Evolutionary conservation across 2,113 vertebrate genomes (phyloP), one percentile per base, ranked within the genome.

Genomic region (Antechinus stuartii): DNA sequence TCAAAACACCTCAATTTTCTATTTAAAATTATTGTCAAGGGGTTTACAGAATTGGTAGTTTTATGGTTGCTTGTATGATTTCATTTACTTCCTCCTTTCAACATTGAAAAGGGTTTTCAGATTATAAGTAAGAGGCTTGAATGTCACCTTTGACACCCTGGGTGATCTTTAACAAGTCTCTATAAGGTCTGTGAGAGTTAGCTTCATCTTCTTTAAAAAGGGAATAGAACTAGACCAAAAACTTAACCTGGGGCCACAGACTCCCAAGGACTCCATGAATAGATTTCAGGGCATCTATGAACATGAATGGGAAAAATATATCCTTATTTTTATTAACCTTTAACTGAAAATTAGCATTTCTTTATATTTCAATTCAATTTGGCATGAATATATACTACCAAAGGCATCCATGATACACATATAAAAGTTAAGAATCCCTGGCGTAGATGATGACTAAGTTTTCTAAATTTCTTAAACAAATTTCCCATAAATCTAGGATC

Each of bases 1-100:
- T 50, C 49, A 90, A 90, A 90, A 52, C 49, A 90, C 46, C 47
- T 90, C 90, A 90, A 90, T 52, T 90, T 90, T 90, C 90, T 90
- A 50, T 50, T 49, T 90, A 90, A 90, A 90, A 90, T 49, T 90
- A 49, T 14, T 5, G 90, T 50, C 46, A 52, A 90, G 47, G 47
- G 68, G 16, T 6, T 90, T 52, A 50, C 68, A 84, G n/a, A 49
- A 90, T 30, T 52, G 90, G 11, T 90, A 90, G 46, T 90, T 52
- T 50, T 90, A 49, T 50, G 10, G 27, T 90, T 50, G 47, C 14
- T 90, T 50, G 10, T 27, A 42, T 84, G 68, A 84, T 84, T 84
- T 23, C 23, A 84, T 84, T 84, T 84, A 84, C 68, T 84, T 84
- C 16, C 19, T 6, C 19, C 16, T 19, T 84, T 84, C 35, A 42